These are phyloP conservation scores for Cantharis rufa DNA, from an alignment of 2,888 invertebrate genomes.

Conservation along the genomic window DNA sequence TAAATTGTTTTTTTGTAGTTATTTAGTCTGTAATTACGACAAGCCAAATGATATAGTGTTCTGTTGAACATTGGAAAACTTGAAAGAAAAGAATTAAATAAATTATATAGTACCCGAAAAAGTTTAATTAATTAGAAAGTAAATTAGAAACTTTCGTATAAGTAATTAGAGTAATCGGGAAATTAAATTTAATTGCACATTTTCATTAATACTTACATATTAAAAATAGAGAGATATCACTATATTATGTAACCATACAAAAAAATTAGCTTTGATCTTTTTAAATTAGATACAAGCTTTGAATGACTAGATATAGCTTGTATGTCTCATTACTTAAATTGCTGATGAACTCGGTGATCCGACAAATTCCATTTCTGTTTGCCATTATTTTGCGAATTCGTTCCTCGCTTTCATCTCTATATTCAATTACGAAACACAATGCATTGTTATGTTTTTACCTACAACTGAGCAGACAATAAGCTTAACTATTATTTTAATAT, in stretches of 20 bases:
- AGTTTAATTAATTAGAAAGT: not conserved
- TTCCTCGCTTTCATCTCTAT: slow-evolving; percentile 18
- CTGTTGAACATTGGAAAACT: not conserved
- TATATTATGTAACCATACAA: not conserved
- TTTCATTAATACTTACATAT: not conserved
- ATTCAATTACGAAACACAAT: slow-evolving; percentile 29
- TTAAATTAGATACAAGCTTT: slow-evolving; percentile 10
- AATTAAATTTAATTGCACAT: not conserved
- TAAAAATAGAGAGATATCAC: not conserved
- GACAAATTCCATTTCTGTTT: slow-evolving; percentile 19
- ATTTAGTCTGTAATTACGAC: not conserved
- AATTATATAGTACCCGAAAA: not conserved
- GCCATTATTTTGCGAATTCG: slow-evolving; percentile 17
- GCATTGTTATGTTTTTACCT: slow-evolving; percentile 8
- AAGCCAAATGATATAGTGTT: not conserved
- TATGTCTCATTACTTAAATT: slow-evolving; percentile 31
- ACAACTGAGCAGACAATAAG: slow-evolving; percentile 19
- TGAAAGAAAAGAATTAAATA: not conserved
- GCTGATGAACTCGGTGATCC: slow-evolving; percentile 21
- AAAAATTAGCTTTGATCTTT: slow-evolving; percentile 7
- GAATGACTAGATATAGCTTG: slow-evolving; percentile 9
- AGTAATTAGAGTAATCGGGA: not conserved
- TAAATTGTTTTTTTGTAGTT: not conserved
- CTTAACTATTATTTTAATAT: slow-evolving; percentile 27
- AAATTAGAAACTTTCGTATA: not conserved